A percentile compares a stretch with the other conserved stretches of the same genome.
Evolutionary conservation across 2,797 vertebrate genomes (phyloP).

Genomic region (Myotis myotis): DNA sequence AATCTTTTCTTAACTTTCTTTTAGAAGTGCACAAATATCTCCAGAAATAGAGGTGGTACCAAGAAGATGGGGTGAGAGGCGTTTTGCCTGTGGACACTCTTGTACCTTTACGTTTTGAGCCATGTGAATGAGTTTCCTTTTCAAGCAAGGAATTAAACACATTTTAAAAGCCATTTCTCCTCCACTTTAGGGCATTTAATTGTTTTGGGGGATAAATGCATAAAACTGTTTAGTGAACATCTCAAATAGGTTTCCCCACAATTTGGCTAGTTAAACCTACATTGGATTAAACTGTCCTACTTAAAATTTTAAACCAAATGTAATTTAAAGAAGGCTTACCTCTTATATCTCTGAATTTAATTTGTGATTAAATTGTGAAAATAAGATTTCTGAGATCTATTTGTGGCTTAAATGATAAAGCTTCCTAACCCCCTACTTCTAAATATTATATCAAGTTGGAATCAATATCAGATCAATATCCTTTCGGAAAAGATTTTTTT

Average conservation of each 20-base stretch:
- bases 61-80: not conserved
- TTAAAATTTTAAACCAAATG: constrained; percentile 50
- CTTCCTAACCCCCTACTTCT: not conserved
- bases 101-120: not conserved
- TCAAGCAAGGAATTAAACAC: not conserved
- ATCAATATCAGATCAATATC: not conserved
- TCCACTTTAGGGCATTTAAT: not conserved
- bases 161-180: constrained; percentile 10
- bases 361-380: constrained; percentile 36
- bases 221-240: not conserved
- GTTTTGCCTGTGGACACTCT: not conserved
- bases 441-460: not conserved
- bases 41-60: not conserved
- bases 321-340: constrained; percentile 12
- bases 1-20: not conserved
- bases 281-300: not conserved
- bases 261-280: not conserved
- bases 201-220: constrained; percentile 7
- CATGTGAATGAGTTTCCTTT: not conserved
- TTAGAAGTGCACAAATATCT: not conserved
- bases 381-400: not conserved
- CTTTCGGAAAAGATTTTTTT: not conserved
- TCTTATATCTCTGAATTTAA: not conserved
- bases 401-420: not conserved
- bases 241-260: not conserved